phyloP scores from a whole-genome alignment of 2,888 invertebrate genomes.

The Idaea straminata region DNA sequence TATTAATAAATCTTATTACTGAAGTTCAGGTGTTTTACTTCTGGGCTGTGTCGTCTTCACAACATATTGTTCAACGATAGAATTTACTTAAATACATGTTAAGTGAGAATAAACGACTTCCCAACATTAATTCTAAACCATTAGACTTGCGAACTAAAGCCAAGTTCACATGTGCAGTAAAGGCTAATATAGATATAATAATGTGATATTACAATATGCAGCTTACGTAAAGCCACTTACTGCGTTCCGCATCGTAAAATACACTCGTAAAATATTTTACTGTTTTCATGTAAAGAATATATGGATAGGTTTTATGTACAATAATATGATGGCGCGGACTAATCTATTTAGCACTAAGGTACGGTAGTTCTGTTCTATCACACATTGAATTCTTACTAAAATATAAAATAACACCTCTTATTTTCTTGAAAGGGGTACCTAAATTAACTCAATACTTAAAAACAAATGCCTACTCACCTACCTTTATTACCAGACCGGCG shows the following conservation, averaged over 20 bases:
- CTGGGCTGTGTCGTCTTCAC: too few relatives aligned
- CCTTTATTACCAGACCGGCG: too few relatives aligned
- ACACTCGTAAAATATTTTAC: constrained; percentile 30
- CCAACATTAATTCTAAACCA: background rate
- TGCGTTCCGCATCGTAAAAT: constrained; percentile 27
- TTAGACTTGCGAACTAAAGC: background rate
- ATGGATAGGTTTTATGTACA: constrained; percentile 22
- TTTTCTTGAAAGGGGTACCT: too few relatives aligned
- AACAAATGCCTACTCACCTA: too few relatives aligned
- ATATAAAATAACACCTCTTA: too few relatives aligned
- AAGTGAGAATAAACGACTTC: background rate
- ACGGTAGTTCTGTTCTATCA: too few relatives aligned
- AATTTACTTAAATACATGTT: background rate
- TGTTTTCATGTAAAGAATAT: constrained; percentile 24
- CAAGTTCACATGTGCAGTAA: constrained; percentile 3
- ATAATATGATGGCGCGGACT: background rate
- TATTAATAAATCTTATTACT: too few relatives aligned
- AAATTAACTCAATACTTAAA: too few relatives aligned
- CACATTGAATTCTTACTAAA: too few relatives aligned
- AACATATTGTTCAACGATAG: background rate
- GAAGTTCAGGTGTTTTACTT: too few relatives aligned
- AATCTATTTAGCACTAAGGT: background rate
- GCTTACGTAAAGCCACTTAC: constrained; percentile 23
- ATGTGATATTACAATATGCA: constrained; percentile 11
- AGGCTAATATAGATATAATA: constrained; percentile 8